These are phyloP conservation scores for Gymnarchus niloticus DNA, from an alignment of 2,113 vertebrate species.

Conservation along the genomic window DNA sequence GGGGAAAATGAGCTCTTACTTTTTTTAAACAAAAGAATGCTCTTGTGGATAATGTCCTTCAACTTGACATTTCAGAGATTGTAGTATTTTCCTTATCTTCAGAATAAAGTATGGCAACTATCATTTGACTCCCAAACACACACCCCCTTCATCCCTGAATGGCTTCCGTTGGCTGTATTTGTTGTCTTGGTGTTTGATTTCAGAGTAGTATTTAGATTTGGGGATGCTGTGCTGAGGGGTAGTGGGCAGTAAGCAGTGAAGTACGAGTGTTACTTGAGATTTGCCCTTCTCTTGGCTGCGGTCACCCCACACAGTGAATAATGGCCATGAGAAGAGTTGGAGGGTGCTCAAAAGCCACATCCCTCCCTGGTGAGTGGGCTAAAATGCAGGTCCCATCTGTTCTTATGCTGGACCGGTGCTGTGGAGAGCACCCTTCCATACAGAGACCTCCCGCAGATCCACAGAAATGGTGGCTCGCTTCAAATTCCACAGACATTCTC, in stretches of 20 bases:
- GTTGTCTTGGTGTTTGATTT: neutral
- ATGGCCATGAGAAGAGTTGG: constrained; percentile 44
- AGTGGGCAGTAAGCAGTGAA: constrained; percentile 23
- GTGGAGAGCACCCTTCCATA: constrained; percentile 27
- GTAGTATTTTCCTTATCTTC: constrained; percentile 13
- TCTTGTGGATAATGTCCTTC: constrained; percentile 14
- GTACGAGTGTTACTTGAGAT: neutral
- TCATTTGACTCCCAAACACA: constrained; percentile 7
- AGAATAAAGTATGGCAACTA: neutral
- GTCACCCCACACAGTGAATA: constrained; percentile 64
- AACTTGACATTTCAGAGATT: neutral
- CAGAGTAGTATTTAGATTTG: neutral
- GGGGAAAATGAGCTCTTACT: constrained; percentile 6
- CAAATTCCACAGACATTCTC: neutral
- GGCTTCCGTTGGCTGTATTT: neutral
- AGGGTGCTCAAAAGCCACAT: constrained; percentile 45
- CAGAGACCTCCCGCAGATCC: constrained; percentile 37
- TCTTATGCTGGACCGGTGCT: constrained; percentile 54
- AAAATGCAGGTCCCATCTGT: constrained; percentile 64
- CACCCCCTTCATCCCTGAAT: neutral
- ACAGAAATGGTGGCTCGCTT: neutral
- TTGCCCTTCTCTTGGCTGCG: constrained; percentile 44
- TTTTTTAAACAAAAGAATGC: neutral
- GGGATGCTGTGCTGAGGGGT: constrained; percentile 21
- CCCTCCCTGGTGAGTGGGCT: constrained; percentile 68